Conservation (phyloP, 37 sponge, comb jelly and placozoan species). For the Oopsacas minuta region DNA sequence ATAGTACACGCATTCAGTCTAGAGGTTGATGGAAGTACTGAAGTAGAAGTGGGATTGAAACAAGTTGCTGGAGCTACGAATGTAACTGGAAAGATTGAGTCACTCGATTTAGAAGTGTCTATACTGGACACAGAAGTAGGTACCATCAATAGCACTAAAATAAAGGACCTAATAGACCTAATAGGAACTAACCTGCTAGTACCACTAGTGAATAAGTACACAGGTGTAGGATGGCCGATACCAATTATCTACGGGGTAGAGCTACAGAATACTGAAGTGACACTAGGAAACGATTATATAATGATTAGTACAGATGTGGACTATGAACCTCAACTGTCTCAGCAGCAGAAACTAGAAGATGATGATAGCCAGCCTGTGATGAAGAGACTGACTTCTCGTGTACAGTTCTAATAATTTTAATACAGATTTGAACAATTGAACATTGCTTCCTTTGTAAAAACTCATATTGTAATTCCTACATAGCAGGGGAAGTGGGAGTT, state of each 20-base stretch:
- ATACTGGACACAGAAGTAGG: not conserved
- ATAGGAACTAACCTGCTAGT: not conserved
- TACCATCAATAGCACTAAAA: not conserved
- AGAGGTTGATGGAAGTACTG: not conserved
- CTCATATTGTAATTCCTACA: too few species aligned
- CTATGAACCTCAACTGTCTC: not conserved
- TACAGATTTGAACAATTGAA: too few species aligned
- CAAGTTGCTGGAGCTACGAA: not conserved
- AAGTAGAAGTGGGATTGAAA: not conserved
- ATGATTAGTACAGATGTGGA: slow-evolving; percentile 24
- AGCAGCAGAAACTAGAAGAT: not conserved
- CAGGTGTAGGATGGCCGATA: not conserved
- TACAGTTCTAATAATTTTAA: not conserved
- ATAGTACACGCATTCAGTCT: slow-evolving; percentile 6
- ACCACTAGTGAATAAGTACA: not conserved
- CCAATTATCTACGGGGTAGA: not conserved
- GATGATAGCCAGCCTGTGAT: not conserved
- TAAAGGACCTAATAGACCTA: not conserved
- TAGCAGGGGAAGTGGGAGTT: too few species aligned
- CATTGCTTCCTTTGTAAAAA: too few species aligned
- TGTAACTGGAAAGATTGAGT: not conserved
- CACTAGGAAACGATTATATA: slow-evolving; percentile 13
- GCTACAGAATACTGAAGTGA: not conserved
- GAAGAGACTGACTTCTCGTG: not conserved
- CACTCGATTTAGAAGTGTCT: not conserved